Evolutionary conservation across 1,140 invertebrate genomes (phyloP).

Genomic region (Aphaenogaster floridana): DNA sequence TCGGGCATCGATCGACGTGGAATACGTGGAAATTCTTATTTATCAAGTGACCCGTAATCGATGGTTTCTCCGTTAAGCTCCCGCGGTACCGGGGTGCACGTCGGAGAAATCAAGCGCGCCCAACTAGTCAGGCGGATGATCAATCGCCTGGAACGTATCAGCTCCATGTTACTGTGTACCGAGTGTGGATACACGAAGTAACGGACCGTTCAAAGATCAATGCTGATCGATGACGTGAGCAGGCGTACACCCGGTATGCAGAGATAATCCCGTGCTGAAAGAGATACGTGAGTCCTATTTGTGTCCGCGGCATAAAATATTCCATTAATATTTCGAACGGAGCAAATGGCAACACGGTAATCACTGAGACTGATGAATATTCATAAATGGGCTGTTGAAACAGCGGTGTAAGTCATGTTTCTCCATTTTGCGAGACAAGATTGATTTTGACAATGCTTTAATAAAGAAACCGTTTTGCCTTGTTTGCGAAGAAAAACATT

Average conservation of each 20-base stretch:
- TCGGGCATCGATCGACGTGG: slow-evolving; percentile 14
- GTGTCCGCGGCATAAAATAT: neutral
- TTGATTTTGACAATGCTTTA: neutral
- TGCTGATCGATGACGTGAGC: slow-evolving; percentile 43
- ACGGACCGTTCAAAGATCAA: slow-evolving; percentile 65
- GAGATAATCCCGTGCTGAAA: slow-evolving; percentile 1
- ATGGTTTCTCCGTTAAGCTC: slow-evolving; percentile 2
- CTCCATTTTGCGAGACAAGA: neutral
- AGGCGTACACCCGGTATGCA: neutral
- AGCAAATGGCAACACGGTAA: neutral
- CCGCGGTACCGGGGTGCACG: neutral
- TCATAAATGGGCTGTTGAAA: neutral
- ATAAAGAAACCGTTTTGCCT: neutral
- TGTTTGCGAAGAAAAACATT: neutral
- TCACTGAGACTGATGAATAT: neutral
- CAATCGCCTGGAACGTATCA: slow-evolving; percentile 66
- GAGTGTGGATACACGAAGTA: slow-evolving; percentile 40
- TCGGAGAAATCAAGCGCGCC: slow-evolving; percentile 62
- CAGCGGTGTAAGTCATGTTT: neutral
- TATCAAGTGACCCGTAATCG: slow-evolving; percentile 50
- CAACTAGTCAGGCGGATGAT: slow-evolving; percentile 62
- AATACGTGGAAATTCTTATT: slow-evolving; percentile 52
- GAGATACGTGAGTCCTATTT: neutral
- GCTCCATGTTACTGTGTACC: slow-evolving; percentile 30
- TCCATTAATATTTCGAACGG: neutral